phyloP scores from a whole-genome alignment of 2,113 vertebrate species.

The Willisornis vidua region DNA sequence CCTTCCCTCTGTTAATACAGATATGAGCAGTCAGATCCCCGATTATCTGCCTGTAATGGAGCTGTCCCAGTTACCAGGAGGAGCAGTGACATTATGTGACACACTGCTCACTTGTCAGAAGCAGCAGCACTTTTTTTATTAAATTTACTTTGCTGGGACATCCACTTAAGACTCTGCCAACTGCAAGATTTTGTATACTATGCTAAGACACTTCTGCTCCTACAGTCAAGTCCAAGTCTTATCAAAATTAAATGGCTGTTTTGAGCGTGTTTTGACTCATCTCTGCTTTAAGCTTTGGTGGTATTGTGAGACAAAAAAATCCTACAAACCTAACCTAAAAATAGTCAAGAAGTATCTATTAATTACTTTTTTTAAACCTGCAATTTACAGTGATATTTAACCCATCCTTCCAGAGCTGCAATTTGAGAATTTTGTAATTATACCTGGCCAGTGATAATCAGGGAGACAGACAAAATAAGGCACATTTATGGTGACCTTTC shows the following conservation, averaged over 20 bases:
- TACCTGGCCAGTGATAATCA: neutral
- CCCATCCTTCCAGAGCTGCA: neutral
- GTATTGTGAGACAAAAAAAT: neutral
- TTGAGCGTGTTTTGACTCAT: neutral
- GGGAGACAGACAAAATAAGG: neutral
- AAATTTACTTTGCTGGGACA: neutral
- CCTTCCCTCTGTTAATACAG: neutral
- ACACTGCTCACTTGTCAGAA: neutral
- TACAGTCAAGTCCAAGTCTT: neutral
- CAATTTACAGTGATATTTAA: neutral
- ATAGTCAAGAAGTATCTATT: neutral
- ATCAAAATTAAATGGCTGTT: neutral
- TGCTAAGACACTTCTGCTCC: neutral
- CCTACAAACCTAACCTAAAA: neutral
- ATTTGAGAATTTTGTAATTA: neutral
- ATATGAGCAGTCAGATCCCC: neutral
- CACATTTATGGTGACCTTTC: neutral
- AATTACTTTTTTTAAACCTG: neutral
- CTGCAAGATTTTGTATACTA: neutral
- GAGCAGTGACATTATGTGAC: neutral
- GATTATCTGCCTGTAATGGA: neutral
- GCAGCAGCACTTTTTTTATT: neutral
- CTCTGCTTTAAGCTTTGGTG: neutral
- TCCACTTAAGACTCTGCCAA: neutral
- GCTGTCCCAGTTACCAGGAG: neutral